A percentile compares a stretch with the other conserved stretches of the same genome.
phyloP scores from a whole-genome alignment of 2,113 vertebrate species.

The Rattus rattus region DNA sequence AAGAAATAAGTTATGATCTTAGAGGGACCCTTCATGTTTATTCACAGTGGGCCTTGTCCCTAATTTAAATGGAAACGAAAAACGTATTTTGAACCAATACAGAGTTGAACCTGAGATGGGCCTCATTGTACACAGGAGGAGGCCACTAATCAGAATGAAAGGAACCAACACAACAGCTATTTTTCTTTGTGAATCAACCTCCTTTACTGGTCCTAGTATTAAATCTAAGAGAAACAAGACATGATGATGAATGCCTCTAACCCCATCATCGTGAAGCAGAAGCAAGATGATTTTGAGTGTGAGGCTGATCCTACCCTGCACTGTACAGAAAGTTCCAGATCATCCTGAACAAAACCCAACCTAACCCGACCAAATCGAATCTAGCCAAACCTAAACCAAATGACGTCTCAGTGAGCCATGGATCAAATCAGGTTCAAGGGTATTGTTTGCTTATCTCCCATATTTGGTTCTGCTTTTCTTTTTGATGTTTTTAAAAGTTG shows the following conservation, averaged over 20 bases:
- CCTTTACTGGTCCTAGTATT: not conserved
- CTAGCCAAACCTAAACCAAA: not conserved
- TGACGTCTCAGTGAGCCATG: not conserved
- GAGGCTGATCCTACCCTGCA: not conserved
- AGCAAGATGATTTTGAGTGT: not conserved
- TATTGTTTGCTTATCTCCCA: not conserved
- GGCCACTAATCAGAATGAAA: not conserved
- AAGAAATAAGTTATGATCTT: conserved; percentile 41
- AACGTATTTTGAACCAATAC: not conserved
- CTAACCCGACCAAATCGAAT: not conserved
- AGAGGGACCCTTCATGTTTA: not conserved
- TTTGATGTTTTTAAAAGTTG: not conserved
- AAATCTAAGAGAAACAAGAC: not conserved
- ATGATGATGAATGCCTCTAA: not conserved
- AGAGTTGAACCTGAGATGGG: not conserved
- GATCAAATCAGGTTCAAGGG: not conserved
- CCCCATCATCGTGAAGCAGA: not conserved
- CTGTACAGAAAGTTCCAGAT: not conserved
- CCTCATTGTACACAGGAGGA: not conserved
- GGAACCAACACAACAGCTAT: not conserved
- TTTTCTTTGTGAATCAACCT: not conserved
- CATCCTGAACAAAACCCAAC: not conserved
- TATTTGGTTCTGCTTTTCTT: conserved; percentile 21
- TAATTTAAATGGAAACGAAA: conserved; percentile 14
- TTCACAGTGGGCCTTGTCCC: not conserved